phyloP scores from a whole-genome alignment of 2,888 invertebrate species.

The Dorcus parallelipipedus region DNA sequence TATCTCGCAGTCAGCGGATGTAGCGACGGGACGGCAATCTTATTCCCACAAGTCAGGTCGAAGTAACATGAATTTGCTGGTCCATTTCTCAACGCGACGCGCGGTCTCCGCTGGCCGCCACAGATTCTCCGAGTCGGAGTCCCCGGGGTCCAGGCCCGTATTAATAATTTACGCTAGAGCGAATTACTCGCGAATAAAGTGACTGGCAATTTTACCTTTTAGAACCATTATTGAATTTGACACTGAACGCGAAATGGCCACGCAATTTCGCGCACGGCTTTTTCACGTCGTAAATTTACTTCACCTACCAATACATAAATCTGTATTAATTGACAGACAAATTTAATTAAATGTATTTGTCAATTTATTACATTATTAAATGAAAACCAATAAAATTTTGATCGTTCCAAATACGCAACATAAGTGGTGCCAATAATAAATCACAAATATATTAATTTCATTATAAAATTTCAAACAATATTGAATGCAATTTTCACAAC shows the following conservation, averaged over 20 bases:
- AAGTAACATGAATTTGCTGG: slow-evolving; percentile 40
- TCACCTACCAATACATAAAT: neutral
- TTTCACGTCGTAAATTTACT: neutral
- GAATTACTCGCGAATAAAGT: slow-evolving; percentile 14
- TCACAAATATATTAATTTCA: too few species aligned
- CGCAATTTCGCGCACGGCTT: neutral
- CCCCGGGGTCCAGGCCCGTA: slow-evolving; percentile 31
- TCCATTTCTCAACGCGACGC: slow-evolving; percentile 39
- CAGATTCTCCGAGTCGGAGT: slow-evolving; percentile 32
- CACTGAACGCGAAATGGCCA: neutral
- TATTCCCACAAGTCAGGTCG: slow-evolving; percentile 37
- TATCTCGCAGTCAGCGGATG: slow-evolving; percentile 11
- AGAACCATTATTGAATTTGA: neutral
- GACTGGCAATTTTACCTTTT: neutral
- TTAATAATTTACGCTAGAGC: slow-evolving; percentile 38
- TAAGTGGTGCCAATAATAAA: too few species aligned
- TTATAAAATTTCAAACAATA: too few species aligned
- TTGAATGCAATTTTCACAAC: too few species aligned
- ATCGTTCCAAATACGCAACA: too few species aligned
- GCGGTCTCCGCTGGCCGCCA: slow-evolving; percentile 30
- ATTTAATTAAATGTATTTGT: too few species aligned
- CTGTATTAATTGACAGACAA: too few species aligned
- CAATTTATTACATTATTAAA: too few species aligned
- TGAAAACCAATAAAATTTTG: too few species aligned
- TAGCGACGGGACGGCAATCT: slow-evolving; percentile 11